Conservation (phyloP, 2,888 invertebrate species). For the Lobophora halterata region DNA sequence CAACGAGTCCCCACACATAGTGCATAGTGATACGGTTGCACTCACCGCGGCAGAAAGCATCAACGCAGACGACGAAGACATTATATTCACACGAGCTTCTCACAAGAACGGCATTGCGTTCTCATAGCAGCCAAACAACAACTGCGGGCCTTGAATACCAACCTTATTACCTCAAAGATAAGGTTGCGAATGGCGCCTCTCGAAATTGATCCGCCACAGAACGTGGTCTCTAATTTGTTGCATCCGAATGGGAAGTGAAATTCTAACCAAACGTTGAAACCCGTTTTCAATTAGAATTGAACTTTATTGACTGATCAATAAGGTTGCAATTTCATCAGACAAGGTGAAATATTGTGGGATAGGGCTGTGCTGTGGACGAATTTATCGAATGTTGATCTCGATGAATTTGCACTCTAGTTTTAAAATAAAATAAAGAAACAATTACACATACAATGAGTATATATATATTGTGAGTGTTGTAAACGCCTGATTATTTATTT, state of each 20-base stretch:
- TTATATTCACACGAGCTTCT: conserved; percentile 63
- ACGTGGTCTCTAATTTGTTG: conserved; percentile 1
- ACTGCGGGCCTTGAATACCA: conserved; percentile 6
- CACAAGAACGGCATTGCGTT: conserved; percentile 59
- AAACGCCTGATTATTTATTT: conserved; percentile 12
- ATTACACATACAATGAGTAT: neutral
- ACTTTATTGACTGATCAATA: too few species aligned
- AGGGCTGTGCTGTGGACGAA: neutral
- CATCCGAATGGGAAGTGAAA: too few species aligned
- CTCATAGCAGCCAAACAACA: conserved; percentile 58
- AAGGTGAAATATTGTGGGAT: too few species aligned
- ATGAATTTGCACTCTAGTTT: neutral
- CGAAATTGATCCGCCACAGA: neutral
- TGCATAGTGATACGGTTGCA: conserved; percentile 76
- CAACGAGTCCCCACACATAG: conserved; percentile 94
- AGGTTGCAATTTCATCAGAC: too few species aligned
- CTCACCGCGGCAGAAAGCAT: conserved; percentile 60
- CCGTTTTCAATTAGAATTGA: too few species aligned
- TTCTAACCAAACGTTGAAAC: too few species aligned
- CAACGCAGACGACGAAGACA: conserved; percentile 73
- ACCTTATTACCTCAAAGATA: conserved; percentile 2
- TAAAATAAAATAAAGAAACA: conserved; percentile 2
- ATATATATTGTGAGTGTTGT: neutral
- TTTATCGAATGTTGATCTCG: too few species aligned
- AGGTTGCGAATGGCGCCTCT: conserved; percentile 1